Percentiles rank a stretch among this genome's conserved stretches.
These are phyloP conservation scores for Etia nguti DNA, from an alignment of 2,113 vertebrate genomes.

Conservation along the genomic window DNA sequence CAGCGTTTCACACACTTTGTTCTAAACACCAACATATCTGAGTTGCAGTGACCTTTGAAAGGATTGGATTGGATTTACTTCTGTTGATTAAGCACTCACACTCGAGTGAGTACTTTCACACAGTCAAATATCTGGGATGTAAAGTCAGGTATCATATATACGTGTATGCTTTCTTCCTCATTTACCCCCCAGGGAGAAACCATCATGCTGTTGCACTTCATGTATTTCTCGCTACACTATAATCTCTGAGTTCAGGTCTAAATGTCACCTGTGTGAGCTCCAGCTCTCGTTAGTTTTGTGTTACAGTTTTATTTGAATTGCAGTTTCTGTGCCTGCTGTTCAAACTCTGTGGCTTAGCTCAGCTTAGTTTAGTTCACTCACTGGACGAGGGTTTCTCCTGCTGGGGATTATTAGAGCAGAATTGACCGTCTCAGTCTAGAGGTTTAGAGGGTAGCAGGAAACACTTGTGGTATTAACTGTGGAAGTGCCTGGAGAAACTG, in stretches of 20 bases:
- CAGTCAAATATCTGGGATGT: not conserved
- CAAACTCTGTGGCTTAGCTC: constrained; percentile 2
- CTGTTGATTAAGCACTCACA: not conserved
- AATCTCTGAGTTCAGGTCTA: not conserved
- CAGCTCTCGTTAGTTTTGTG: not conserved
- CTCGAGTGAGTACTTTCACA: not conserved
- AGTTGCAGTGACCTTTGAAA: not conserved
- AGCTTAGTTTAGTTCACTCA: constrained; percentile 21
- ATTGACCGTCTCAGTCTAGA: not conserved
- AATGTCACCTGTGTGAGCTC: not conserved
- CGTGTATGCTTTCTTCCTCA: not conserved
- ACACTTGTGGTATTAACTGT: not conserved
- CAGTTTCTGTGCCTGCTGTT: not conserved
- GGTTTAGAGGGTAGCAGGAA: not conserved
- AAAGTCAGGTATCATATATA: not conserved
- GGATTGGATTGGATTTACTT: not conserved
- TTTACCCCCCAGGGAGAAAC: not conserved
- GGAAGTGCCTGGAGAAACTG: not conserved
- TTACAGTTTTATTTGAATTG: not conserved
- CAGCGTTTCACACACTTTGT: not conserved
- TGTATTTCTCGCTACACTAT: not conserved
- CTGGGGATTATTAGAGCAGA: constrained; percentile 25
- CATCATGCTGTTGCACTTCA: not conserved
- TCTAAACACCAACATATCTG: not conserved
- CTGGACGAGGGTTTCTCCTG: not conserved